phyloP scores from a whole-genome alignment of 2,797 vertebrate genomes.

The Alectoris magna region DNA sequence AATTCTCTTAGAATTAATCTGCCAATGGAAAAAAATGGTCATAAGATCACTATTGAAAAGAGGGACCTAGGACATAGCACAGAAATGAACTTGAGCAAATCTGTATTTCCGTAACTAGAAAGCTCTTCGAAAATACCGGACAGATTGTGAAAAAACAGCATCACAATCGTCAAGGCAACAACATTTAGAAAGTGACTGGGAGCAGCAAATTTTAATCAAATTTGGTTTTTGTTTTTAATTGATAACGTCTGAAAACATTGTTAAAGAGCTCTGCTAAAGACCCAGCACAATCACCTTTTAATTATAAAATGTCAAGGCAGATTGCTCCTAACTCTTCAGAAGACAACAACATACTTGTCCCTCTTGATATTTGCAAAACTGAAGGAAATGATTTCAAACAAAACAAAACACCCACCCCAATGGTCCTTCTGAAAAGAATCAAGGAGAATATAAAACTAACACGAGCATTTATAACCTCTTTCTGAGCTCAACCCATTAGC shows the following conservation, averaged over 20 bases:
- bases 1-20: background rate
- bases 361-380: background rate
- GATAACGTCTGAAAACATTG: background rate
- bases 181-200: background rate
- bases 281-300: background rate
- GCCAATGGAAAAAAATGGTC: background rate
- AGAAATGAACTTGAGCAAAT: background rate
- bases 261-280: background rate
- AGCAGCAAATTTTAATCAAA: background rate
- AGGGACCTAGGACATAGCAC: background rate
- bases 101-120: background rate
- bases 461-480: constrained; percentile 2
- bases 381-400: background rate
- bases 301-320: background rate
- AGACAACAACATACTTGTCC: background rate
- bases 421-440: background rate
- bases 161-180: background rate
- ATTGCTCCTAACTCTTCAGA: background rate
- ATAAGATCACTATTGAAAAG: background rate
- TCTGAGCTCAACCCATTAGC: background rate
- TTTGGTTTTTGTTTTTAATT: background rate
- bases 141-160: background rate
- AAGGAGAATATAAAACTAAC: constrained; percentile 8
- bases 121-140: background rate
- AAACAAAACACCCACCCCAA: background rate